Base-by-base conservation (phyloP, 2,797 vertebrate species). In the Rhinogobio ventralis region DNA sequence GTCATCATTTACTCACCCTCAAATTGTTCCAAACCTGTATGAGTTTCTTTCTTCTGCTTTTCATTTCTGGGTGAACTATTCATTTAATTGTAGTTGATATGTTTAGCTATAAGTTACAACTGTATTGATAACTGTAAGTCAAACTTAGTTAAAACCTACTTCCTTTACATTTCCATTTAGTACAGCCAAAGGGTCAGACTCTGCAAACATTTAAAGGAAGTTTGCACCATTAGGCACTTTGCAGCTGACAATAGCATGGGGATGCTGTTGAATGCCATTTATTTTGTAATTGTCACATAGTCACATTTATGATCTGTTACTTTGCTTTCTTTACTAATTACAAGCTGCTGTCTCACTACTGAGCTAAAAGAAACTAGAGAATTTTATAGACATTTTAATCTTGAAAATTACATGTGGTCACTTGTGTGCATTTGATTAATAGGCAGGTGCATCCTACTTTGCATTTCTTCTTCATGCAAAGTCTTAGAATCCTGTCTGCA, bases 91-190 rank as follows among this genome's bases (percentile, higher is more conserved):
- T 36, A 53, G 15, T 9, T 49, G 20, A 42, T 69, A n/a, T 1
- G 28, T 30, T 51, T 51, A 73, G 71, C 57, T 51, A 5, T 73
- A 20, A 73, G 25, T 51, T 51, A n/a, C 5, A 33, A 66, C 55
- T 10, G 60, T 23, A 36, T 14, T 36, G 19, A 39, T 39, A 39
- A 39, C 36, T 39, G 7, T 39, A 39, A 33, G 46, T 53, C 28
- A 33, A 33, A 75, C 20, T n/a, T 23, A 49, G 69, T 73, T 53
- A 55, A 73, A 49, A 30, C 45, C 25, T n/a, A 55, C 51, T 76
- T 76, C 49, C 51, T 76, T 75, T 39, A 76, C 30, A 36, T 75
- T 75, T 75, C 30, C 19, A 76, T 76, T 76, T 76, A 57, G 73
- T 13, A 36, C 73, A 57, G 51, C 11, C 30, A n/a, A 76, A 33